A percentile compares a stretch with the other conserved stretches of the same genome.
Evolutionary conservation across 2,888 invertebrate genomes (phyloP).

Genomic region (Lasioglossum marginatum): DNA sequence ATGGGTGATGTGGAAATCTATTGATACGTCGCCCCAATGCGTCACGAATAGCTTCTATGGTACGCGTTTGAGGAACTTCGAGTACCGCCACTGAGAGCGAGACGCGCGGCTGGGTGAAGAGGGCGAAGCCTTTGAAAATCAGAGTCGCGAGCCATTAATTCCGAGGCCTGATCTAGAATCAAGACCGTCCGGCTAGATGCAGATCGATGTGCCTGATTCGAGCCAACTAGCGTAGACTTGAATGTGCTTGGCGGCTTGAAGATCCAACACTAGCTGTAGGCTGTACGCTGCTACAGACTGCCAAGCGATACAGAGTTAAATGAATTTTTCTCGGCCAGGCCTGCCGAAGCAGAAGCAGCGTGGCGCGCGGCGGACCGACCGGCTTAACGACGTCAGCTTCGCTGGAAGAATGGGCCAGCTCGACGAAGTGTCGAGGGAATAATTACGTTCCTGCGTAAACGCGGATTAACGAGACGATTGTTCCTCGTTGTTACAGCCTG

Average conservation of each 20-base stretch:
- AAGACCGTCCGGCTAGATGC: background rate
- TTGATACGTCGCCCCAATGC: no score
- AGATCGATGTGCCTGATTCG: background rate
- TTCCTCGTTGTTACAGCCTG: background rate
- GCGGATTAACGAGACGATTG: conserved; percentile 59
- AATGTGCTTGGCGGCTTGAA: background rate
- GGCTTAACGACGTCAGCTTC: conserved; percentile 45
- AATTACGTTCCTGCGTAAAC: conserved; percentile 53
- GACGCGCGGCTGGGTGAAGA: no score
- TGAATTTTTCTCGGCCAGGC: conserved; percentile 36
- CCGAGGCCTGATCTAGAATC: no score
- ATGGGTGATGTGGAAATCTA: no score
- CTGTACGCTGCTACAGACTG: background rate
- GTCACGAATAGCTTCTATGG: no score
- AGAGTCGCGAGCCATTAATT: no score
- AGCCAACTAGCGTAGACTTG: background rate
- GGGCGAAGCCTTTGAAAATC: no score
- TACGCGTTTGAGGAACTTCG: no score
- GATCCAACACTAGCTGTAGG: background rate
- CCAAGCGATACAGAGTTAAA: conserved; percentile 28
- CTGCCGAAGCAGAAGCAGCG: conserved; percentile 1
- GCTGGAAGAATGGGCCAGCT: conserved; percentile 25
- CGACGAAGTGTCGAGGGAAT: conserved; percentile 52
- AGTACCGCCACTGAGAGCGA: no score
- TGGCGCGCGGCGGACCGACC: conserved; percentile 5